Percentiles rank a stretch among this genome's conserved stretches.
phyloP scores from a whole-genome alignment of 2,113 vertebrate species.

The Percopsis transmontana region DNA sequence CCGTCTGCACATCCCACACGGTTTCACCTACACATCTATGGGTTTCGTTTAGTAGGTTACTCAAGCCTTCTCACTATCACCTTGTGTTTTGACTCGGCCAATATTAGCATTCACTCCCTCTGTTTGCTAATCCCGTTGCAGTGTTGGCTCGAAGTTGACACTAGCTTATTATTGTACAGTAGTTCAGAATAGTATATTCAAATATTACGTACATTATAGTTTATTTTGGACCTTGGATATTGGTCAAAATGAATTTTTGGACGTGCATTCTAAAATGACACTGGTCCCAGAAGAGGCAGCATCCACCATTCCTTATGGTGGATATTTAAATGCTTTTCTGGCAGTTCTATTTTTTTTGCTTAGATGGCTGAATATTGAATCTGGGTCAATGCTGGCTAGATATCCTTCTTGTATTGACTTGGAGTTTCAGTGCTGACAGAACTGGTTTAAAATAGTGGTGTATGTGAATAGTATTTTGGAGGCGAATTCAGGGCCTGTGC shows the following conservation, averaged over 20 bases:
- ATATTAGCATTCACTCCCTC: constrained; percentile 60
- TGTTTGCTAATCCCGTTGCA: constrained; percentile 39
- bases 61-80: constrained; percentile 12
- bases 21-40: background rate
- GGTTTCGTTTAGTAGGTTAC: background rate
- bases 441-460: background rate
- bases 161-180: background rate
- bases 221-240: background rate
- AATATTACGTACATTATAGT: background rate
- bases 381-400: too few species aligned
- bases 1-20: background rate
- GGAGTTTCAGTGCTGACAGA: background rate
- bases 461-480: constrained; percentile 13
- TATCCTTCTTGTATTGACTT: too few species aligned
- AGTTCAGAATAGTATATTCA: background rate
- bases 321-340: background rate
- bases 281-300: too few species aligned
- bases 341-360: background rate
- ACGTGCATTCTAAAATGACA: background rate
- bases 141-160: constrained; percentile 11
- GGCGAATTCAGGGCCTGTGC: constrained; percentile 31
- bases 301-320: too few species aligned
- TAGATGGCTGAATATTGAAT: too few species aligned
- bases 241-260: background rate
- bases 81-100: constrained; percentile 43